Evolutionary conservation across 2,888 invertebrate genomes (phyloP).

Genomic region (Xylophagus ater): DNA sequence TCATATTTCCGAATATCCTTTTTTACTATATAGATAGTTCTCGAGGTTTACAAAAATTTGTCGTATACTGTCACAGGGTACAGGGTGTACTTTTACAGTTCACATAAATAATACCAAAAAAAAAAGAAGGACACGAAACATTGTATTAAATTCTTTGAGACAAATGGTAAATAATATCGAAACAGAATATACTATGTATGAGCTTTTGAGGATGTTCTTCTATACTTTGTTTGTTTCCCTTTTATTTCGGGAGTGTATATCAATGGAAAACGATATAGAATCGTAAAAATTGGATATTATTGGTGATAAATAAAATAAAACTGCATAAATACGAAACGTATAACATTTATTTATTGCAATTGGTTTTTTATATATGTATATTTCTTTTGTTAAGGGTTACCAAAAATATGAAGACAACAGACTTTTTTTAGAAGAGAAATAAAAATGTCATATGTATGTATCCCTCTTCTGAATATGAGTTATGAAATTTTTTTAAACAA

Average conservation of each 20-base stretch:
- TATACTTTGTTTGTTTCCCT: neutral
- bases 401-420: too few species aligned
- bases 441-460: too few species aligned
- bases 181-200: neutral
- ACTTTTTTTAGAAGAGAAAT: too few species aligned
- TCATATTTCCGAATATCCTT: neutral
- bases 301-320: conserved; percentile 18
- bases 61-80: neutral
- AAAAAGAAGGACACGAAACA: too few species aligned
- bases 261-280: neutral
- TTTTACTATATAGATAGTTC: conserved; percentile 1
- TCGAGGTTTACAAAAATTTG: neutral
- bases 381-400: too few species aligned
- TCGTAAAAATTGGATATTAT: conserved; percentile 16
- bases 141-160: conserved; percentile 15
- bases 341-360: conserved; percentile 17
- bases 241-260: conserved; percentile 3
- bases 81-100: too few species aligned
- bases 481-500: too few species aligned
- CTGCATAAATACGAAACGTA: conserved; percentile 14
- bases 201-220: neutral
- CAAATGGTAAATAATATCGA: conserved; percentile 14
- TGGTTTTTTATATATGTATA: too few species aligned
- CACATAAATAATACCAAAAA: too few species aligned
- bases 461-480: too few species aligned